phyloP scores from a whole-genome alignment of 2,797 vertebrate species.

The Cichlasoma orientale region DNA sequence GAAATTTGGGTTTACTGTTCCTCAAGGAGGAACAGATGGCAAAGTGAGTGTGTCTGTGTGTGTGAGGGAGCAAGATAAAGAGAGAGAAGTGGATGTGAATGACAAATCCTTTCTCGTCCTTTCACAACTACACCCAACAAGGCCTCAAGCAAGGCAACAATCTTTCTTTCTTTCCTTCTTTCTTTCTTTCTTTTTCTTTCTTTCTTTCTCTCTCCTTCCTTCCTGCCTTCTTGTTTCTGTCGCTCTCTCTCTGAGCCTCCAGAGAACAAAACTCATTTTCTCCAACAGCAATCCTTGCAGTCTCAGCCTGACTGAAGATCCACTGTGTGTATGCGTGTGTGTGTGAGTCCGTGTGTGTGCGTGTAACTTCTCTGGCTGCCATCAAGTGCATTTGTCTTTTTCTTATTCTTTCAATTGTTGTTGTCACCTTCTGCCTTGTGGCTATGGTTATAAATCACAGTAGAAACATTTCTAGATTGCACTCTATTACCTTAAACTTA shows the following conservation, averaged over 20 bases:
- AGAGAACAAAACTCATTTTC: conserved; percentile 69
- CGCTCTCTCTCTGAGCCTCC: conserved; percentile 26
- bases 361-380: conserved; percentile 16
- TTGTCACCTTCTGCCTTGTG: conserved; percentile 12
- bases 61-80: conserved; percentile 1
- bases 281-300: conserved; percentile 56
- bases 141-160: conserved; percentile 54
- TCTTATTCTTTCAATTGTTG: background rate
- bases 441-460: conserved; percentile 34
- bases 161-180: conserved; percentile 16
- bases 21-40: conserved; percentile 64
- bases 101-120: conserved; percentile 50
- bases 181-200: background rate
- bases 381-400: conserved; percentile 12
- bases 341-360: background rate
- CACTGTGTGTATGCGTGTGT: background rate
- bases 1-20: conserved; percentile 39
- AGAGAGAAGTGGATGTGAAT: conserved; percentile 39
- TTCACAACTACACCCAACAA: conserved; percentile 52
- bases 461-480: conserved; percentile 15
- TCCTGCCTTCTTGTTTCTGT: background rate
- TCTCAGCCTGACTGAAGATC: conserved; percentile 29
- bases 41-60: conserved; percentile 11
- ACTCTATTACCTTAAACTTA: conserved; percentile 8
- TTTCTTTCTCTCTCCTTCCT: background rate